Evolutionary conservation across 2,113 vertebrate genomes (phyloP).

Genomic region (Albula goreensis): DNA sequence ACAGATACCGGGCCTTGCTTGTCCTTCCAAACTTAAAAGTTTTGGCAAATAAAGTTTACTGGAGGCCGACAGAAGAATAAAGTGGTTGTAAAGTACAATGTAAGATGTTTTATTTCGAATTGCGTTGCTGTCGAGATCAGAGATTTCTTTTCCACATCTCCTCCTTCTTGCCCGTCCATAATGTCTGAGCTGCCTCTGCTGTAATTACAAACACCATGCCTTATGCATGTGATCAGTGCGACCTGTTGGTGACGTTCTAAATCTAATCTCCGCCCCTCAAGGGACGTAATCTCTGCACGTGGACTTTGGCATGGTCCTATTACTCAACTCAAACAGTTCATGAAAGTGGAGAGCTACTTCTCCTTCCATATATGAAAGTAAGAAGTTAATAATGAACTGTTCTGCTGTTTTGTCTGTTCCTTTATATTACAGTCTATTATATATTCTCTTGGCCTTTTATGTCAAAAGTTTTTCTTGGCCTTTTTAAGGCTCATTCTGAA

Average conservation of each 20-base stretch:
- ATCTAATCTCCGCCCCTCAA: slow-evolving; percentile 55
- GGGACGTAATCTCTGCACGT: slow-evolving; percentile 55
- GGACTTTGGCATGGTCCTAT: slow-evolving; percentile 68
- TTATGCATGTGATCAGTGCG: slow-evolving; percentile 57
- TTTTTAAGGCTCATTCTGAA: too few species aligned
- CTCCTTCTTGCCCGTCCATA: neutral
- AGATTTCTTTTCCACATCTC: neutral
- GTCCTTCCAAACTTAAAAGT: slow-evolving; percentile 15
- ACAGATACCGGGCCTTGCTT: slow-evolving; percentile 25
- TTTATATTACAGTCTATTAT: too few species aligned
- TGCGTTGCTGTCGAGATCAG: neutral
- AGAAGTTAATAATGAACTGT: too few species aligned
- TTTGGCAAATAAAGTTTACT: slow-evolving; percentile 31
- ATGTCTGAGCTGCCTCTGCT: slow-evolving; percentile 27
- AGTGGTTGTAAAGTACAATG: neutral
- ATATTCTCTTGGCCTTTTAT: too few species aligned
- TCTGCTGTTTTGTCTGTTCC: too few species aligned
- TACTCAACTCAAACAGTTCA: slow-evolving; percentile 15
- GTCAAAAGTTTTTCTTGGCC: too few species aligned
- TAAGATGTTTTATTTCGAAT: neutral
- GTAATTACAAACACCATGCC: slow-evolving; percentile 55
- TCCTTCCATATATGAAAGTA: neutral
- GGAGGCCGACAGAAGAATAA: neutral
- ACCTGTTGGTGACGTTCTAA: slow-evolving; percentile 12
- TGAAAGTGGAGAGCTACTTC: neutral